phyloP scores from a whole-genome alignment of 2,888 invertebrate species.

The Scaptomyza caliginosa region DNA sequence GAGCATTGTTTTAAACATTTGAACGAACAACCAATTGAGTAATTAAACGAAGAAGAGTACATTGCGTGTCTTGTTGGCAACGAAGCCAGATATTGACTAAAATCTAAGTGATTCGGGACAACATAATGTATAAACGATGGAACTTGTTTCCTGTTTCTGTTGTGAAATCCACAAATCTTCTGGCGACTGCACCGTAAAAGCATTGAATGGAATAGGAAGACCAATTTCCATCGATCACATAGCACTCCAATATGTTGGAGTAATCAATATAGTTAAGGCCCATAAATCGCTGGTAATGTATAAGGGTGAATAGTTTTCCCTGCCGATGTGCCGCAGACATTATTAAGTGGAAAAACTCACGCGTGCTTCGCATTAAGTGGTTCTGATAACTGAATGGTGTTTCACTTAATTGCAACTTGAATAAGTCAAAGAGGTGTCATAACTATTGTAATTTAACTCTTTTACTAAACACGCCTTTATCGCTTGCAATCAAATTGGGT shows the following conservation, averaged over 20 bases:
- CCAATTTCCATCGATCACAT: conserved; percentile 17
- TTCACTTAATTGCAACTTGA: background rate
- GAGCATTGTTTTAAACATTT: background rate
- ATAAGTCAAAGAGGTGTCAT: conserved; percentile 11
- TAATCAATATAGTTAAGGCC: conserved; percentile 26
- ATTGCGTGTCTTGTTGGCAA: conserved; percentile 2
- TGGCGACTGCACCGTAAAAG: background rate
- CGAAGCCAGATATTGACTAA: conserved; percentile 16
- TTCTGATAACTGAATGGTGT: too few species aligned
- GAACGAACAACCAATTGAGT: background rate
- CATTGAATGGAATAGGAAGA: conserved; percentile 7
- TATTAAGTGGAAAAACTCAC: too few species aligned
- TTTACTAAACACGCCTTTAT: background rate
- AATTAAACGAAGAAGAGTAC: background rate
- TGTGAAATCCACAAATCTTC: background rate
- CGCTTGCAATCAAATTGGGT: background rate
- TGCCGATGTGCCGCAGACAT: conserved; percentile 4
- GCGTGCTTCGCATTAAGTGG: too few species aligned
- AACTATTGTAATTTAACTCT: too few species aligned
- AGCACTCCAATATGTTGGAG: background rate
- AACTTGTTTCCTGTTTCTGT: conserved; percentile 2
- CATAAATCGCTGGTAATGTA: conserved; percentile 32
- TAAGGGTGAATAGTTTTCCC: conserved; percentile 7
- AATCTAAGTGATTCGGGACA: conserved; percentile 7
- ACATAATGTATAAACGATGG: background rate